phyloP scores from a whole-genome alignment of 2,113 vertebrate species.

The Brachyistius frenatus region DNA sequence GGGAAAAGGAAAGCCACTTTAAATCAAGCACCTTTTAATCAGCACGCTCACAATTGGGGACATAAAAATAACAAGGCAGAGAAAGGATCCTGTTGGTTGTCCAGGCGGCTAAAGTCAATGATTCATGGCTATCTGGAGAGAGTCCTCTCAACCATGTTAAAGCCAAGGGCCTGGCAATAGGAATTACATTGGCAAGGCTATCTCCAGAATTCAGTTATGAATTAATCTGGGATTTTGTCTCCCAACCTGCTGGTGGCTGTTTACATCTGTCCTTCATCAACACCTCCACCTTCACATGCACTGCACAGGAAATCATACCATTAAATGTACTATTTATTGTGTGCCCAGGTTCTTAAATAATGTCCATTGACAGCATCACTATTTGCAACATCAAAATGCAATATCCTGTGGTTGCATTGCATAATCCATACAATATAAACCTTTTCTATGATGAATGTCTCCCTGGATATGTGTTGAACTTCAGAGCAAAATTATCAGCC shows the following conservation, averaged over 20 bases:
- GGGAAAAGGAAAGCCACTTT: constrained; percentile 57
- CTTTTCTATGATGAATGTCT: not conserved
- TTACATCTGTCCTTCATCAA: constrained; percentile 13
- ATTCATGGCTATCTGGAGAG: constrained; percentile 51
- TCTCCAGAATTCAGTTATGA: constrained; percentile 19
- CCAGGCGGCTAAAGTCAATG: constrained; percentile 27
- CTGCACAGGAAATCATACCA: not conserved
- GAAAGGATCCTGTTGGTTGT: constrained; percentile 42
- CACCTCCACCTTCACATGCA: not conserved
- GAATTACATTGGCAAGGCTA: constrained; percentile 37
- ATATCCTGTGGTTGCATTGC: not conserved
- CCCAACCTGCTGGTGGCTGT: not conserved
- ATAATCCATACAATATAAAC: not conserved
- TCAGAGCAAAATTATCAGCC: not conserved
- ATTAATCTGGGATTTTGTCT: constrained; percentile 30
- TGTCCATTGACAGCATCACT: no score
- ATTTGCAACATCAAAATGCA: not conserved
- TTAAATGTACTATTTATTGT: no score
- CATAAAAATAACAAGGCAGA: constrained; percentile 67
- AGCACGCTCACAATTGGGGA: constrained; percentile 54
- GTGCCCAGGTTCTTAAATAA: no score
- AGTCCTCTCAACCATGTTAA: constrained; percentile 56
- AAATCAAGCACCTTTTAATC: constrained; percentile 74
- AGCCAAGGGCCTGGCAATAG: constrained; percentile 30
- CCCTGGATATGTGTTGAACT: not conserved